Evolutionary conservation across 2,888 invertebrate species (phyloP).

Genomic region (Ectropis crepuscularia): DNA sequence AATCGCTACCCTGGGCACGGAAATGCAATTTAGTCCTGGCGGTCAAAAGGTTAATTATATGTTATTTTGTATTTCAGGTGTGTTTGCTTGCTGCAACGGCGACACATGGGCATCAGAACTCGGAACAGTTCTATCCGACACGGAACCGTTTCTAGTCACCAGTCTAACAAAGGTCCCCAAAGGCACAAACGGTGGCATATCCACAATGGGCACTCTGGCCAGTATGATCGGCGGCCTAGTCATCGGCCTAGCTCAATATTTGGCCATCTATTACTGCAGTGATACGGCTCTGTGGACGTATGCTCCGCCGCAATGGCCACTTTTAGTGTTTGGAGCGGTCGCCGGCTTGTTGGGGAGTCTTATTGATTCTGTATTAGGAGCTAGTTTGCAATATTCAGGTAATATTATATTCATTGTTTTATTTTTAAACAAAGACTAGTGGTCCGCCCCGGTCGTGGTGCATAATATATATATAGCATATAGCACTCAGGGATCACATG

Average conservation of each 20-base stretch:
- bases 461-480: too few relatives aligned
- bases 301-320: constrained; percentile 91
- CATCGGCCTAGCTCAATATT: constrained; percentile 90
- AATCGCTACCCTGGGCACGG: too few relatives aligned
- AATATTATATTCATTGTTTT: neutral
- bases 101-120: constrained; percentile 97
- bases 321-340: constrained; percentile 88
- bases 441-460: too few relatives aligned
- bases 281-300: constrained; percentile 82
- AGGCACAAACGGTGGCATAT: constrained; percentile 96
- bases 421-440: neutral
- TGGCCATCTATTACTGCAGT: constrained; percentile 86
- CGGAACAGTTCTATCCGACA: constrained; percentile 88
- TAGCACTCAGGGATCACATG: too few relatives aligned
- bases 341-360: constrained; percentile 92
- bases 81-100: constrained; percentile 92
- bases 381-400: constrained; percentile 94
- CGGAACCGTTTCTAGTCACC: constrained; percentile 91
- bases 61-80: constrained; percentile 74
- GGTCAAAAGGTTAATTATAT: too few relatives aligned
- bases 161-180: constrained; percentile 89
- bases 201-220: constrained; percentile 84
- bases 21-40: too few relatives aligned
- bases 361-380: constrained; percentile 93
- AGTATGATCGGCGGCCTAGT: constrained; percentile 87